These are phyloP conservation scores for Esox masquinongy DNA, from an alignment of 2,797 vertebrate genomes.

Conservation along the genomic window DNA sequence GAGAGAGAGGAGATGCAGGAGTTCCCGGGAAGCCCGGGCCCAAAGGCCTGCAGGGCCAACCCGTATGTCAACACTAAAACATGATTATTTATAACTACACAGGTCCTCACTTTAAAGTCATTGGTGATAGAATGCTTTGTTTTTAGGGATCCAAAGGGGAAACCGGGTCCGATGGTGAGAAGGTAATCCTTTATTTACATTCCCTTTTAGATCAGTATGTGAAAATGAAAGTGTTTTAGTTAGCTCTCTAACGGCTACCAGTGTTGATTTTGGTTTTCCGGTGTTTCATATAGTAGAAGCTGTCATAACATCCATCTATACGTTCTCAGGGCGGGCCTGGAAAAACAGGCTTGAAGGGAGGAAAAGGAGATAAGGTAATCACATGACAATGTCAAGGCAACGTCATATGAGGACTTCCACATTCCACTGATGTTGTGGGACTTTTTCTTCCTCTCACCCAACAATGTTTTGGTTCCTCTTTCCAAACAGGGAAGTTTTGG, in stretches of 20 bases:
- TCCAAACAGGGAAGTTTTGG: conserved; percentile 65
- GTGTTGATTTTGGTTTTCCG: background rate
- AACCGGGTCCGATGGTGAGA: conserved; percentile 71
- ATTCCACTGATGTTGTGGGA: conserved; percentile 11
- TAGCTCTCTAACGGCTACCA: background rate
- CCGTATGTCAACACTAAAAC: conserved; percentile 42
- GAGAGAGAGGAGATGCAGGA: conserved; percentile 72
- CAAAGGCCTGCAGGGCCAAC: conserved; percentile 69
- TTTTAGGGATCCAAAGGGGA: conserved; percentile 78
- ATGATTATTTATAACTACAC: background rate
- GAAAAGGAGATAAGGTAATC: conserved; percentile 71
- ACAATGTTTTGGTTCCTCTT: conserved; percentile 18
- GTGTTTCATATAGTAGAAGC: background rate
- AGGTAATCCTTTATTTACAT: conserved; percentile 56
- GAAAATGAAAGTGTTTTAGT: background rate
- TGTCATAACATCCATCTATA: background rate
- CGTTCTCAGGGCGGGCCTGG: conserved; percentile 66
- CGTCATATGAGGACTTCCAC: conserved; percentile 32
- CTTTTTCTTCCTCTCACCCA: background rate
- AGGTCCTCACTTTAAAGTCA: background rate
- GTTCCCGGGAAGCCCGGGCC: conserved; percentile 68
- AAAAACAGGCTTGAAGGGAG: conserved; percentile 63
- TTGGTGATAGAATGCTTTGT: conserved; percentile 10
- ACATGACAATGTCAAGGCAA: background rate
- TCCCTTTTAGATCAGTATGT: background rate